Percentiles rank a stretch among this genome's conserved stretches.
phyloP scores from a whole-genome alignment of 2,888 invertebrate species.

The Mactromeris polynyma region DNA sequence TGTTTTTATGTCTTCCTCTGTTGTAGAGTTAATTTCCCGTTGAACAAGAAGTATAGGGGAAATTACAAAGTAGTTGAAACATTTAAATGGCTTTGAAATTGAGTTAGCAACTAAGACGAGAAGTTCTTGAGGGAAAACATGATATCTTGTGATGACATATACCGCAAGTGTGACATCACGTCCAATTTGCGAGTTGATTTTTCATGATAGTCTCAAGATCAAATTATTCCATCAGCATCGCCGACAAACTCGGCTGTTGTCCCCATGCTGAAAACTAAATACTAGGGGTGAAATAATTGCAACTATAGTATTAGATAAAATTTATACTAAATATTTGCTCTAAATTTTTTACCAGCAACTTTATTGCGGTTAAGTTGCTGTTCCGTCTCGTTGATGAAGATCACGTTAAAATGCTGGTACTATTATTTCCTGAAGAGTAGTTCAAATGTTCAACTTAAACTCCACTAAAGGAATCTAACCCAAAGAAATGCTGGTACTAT shows the following conservation, averaged over 20 bases:
- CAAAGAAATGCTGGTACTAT: neutral
- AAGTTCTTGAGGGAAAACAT: neutral
- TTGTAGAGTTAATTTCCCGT: slow-evolving; percentile 35
- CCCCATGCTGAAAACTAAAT: neutral
- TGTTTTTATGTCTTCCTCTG: slow-evolving; percentile 14
- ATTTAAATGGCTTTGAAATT: slow-evolving; percentile 39
- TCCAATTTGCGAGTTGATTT: neutral
- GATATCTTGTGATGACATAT: neutral
- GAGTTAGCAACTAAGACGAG: slow-evolving; percentile 10
- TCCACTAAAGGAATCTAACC: neutral
- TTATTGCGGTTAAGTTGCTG: neutral
- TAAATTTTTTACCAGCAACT: neutral
- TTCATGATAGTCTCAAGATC: neutral
- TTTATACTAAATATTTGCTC: neutral
- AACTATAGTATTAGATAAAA: neutral
- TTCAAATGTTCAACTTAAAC: neutral
- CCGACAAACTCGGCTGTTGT: neutral
- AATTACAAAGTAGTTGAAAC: slow-evolving; percentile 23
- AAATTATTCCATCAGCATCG: neutral
- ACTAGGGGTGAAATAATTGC: neutral
- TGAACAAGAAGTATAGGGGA: slow-evolving; percentile 19
- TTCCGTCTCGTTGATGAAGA: neutral
- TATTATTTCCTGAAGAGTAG: neutral
- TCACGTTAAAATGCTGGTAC: neutral
- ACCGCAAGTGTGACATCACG: neutral